Percentiles rank a stretch among this genome's conserved stretches.
Conservation (phyloP, 2,797 vertebrate species). For the Gymnothorax javanicus region DNA sequence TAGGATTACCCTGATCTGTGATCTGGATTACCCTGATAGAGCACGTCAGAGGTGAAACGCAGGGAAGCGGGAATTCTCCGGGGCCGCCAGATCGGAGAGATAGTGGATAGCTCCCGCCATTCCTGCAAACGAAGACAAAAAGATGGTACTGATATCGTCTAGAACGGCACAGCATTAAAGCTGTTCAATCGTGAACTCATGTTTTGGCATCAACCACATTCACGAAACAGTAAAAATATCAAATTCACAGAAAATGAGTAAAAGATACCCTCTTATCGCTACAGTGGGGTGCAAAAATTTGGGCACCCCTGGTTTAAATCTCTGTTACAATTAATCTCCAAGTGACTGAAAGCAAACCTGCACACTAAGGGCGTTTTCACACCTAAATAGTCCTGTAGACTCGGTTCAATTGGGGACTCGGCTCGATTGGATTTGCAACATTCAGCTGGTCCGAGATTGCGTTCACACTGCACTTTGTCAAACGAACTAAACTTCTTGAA, state of each 20-base stretch:
- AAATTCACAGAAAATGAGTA: neutral
- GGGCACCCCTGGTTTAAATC: too few relatives aligned
- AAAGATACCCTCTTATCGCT: neutral
- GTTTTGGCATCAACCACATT: neutral
- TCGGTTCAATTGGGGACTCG: too few relatives aligned
- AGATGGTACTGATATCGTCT: neutral
- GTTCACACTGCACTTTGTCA: too few relatives aligned
- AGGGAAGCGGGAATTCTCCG: conserved; percentile 86
- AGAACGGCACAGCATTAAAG: neutral
- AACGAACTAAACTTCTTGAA: too few relatives aligned
- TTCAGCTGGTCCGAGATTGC: too few relatives aligned
- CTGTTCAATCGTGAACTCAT: neutral
- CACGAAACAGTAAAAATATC: neutral
- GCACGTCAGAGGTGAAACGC: conserved; percentile 87
- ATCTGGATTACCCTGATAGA: conserved; percentile 30
- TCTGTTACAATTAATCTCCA: too few relatives aligned
- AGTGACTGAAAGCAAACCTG: too few relatives aligned
- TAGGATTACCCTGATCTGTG: neutral
- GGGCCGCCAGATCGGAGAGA: conserved; percentile 85
- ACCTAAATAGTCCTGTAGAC: too few relatives aligned
- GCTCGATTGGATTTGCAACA: too few relatives aligned
- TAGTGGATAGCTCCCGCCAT: conserved; percentile 96
- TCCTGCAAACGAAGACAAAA: conserved; percentile 66
- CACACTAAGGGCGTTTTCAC: too few relatives aligned
- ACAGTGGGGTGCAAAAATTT: too few relatives aligned